Evolutionary conservation across 2,888 invertebrate genomes (phyloP).

Genomic region (Metallyticus violacea): DNA sequence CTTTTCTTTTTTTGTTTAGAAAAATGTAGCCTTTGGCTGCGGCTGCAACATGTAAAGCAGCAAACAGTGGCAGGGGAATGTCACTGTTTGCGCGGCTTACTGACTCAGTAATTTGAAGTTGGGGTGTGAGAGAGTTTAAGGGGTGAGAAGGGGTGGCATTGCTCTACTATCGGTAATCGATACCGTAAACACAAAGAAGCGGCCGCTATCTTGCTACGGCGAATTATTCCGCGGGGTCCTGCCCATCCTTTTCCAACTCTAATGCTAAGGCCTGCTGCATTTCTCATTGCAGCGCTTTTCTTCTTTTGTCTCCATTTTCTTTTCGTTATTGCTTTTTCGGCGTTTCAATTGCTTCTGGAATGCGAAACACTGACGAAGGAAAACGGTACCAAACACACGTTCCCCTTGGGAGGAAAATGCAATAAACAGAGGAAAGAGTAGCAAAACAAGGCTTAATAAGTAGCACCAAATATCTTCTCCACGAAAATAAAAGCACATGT

Average conservation of each 20-base stretch:
- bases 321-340: background rate
- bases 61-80: background rate
- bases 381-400: no score
- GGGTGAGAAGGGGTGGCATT: constrained; percentile 1
- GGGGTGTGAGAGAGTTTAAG: background rate
- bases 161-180: constrained; percentile 18
- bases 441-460: no score
- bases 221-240: no score
- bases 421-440: no score
- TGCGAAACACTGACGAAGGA: background rate
- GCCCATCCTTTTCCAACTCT: no score
- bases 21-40: background rate
- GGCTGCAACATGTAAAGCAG: background rate
- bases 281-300: background rate
- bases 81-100: background rate
- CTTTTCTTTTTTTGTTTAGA: no score
- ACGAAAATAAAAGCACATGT: no score
- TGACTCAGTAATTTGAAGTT: constrained; percentile 6
- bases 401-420: no score
- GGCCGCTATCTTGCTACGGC: background rate
- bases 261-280: background rate
- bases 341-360: background rate
- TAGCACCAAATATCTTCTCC: no score
- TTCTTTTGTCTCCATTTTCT: background rate
- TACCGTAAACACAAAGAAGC: constrained; percentile 8